Percentiles rank a stretch among this genome's conserved stretches.
These are phyloP conservation scores for Polyodon spathula DNA, from an alignment of 2,113 vertebrate genomes.

Conservation along the genomic window DNA sequence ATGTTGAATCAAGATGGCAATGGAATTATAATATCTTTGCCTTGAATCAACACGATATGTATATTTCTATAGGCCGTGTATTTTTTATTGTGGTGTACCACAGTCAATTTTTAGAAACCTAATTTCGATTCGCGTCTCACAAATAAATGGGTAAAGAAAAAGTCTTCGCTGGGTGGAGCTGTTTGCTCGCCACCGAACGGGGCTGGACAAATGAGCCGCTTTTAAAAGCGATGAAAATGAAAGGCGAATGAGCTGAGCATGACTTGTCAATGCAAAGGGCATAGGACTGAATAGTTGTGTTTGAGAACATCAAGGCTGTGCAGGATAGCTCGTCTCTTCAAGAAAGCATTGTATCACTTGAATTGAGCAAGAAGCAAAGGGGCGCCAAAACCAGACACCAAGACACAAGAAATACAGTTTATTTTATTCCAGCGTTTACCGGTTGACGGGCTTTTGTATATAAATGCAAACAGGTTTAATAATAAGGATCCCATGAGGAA, in stretches of 20 bases:
- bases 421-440: conserved; percentile 2
- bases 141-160: conserved; percentile 7
- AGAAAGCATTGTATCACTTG: conserved; percentile 10
- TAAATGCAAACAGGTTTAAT: neutral
- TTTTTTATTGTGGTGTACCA: conserved; percentile 13
- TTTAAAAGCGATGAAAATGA: too few relatives aligned
- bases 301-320: conserved; percentile 16
- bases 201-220: neutral
- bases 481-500: conserved; percentile 8
- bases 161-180: conserved; percentile 48
- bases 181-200: conserved; percentile 23
- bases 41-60: conserved; percentile 2
- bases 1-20: too few relatives aligned
- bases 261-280: conserved; percentile 43
- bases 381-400: conserved; percentile 1
- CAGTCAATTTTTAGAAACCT: conserved; percentile 20
- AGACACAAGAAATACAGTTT: conserved; percentile 11
- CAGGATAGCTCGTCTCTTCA: conserved; percentile 29
- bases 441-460: conserved; percentile 4
- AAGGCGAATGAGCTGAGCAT: conserved; percentile 57
- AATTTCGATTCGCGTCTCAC: conserved; percentile 11
- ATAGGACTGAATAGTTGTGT: conserved; percentile 22
- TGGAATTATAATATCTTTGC: too few relatives aligned
- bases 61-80: neutral
- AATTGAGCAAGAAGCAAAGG: conserved; percentile 6